phyloP scores from a whole-genome alignment of 2,797 vertebrate genomes.

The Tokudaia tokunoshimensis region DNA sequence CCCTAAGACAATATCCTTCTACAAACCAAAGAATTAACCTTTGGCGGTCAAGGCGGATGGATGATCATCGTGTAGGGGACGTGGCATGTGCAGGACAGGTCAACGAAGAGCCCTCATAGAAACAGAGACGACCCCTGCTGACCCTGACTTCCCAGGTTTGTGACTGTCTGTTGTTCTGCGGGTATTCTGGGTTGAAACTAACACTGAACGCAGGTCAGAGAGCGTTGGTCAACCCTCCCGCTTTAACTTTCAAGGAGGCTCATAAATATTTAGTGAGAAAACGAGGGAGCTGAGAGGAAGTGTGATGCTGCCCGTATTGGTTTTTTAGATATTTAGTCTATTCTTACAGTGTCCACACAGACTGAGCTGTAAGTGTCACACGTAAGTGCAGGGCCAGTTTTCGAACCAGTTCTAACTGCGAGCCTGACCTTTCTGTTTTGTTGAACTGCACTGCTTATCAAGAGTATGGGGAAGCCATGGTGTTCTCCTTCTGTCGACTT shows the following conservation, averaged over 20 bases:
- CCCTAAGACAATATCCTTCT: not conserved
- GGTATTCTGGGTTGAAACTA: not conserved
- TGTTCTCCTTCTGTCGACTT: not conserved
- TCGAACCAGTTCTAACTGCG: not conserved
- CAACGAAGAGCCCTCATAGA: not conserved
- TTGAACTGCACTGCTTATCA: not conserved
- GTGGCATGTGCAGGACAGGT: rapidly evolving
- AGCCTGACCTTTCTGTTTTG: not conserved
- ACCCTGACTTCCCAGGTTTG: not conserved
- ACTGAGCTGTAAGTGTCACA: not conserved
- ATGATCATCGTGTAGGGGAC: rapidly evolving
- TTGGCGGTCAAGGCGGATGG: not conserved
- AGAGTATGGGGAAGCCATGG: not conserved
- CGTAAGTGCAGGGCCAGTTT: not conserved
- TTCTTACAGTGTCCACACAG: not conserved
- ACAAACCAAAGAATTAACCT: not conserved
- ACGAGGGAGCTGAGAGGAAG: not conserved
- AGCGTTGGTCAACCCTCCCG: not conserved
- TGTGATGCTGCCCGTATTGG: too few relatives aligned
- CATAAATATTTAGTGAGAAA: not conserved
- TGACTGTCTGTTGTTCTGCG: not conserved
- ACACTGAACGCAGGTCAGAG: too few relatives aligned
- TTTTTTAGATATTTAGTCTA: not conserved
- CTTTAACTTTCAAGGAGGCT: not conserved
- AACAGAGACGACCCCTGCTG: not conserved